Percentiles rank a stretch among this genome's conserved stretches.
These are phyloP conservation scores for Stegodyphus dumicola DNA, from an alignment of 1,140 invertebrate species.

Conservation along the genomic window DNA sequence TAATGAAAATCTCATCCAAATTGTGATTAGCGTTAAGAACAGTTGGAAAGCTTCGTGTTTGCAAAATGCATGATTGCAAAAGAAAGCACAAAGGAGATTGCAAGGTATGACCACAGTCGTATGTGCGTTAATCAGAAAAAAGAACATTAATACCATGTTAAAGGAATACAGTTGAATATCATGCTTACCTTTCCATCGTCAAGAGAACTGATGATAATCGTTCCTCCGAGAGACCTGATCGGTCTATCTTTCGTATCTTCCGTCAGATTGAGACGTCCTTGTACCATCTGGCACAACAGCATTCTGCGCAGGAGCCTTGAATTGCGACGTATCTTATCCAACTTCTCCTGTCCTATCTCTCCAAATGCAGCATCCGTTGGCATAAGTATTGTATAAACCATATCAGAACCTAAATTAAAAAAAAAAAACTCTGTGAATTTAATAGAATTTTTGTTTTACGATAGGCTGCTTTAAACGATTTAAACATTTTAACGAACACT, in stretches of 20 bases:
- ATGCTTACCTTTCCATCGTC: slow-evolving; percentile 41
- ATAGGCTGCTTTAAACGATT: too few relatives aligned
- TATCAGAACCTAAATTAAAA: slow-evolving; percentile 7
- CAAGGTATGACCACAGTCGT: too few relatives aligned
- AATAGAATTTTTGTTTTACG: too few relatives aligned
- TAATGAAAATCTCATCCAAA: too few relatives aligned
- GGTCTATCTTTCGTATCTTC: slow-evolving; percentile 18
- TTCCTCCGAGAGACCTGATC: slow-evolving; percentile 32
- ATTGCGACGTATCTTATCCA: slow-evolving; percentile 24
- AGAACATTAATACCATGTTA: too few relatives aligned
- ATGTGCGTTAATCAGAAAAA: too few relatives aligned
- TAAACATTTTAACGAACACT: too few relatives aligned
- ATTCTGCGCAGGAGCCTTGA: slow-evolving; percentile 15
- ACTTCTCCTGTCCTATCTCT: neutral
- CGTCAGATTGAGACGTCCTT: slow-evolving; percentile 23
- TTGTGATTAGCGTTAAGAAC: too few relatives aligned
- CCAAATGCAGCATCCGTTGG: slow-evolving; percentile 36
- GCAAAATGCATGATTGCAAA: too few relatives aligned
- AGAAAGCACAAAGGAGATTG: too few relatives aligned
- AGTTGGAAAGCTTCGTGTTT: too few relatives aligned
- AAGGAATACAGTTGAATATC: neutral
- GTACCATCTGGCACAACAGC: slow-evolving; percentile 42
- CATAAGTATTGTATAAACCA: slow-evolving; percentile 29
- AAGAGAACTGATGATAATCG: slow-evolving; percentile 29
- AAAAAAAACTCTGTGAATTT: neutral